A percentile compares a stretch with the other conserved stretches of the same genome.
These are phyloP conservation scores for Sprattus sprattus DNA, from an alignment of 2,113 vertebrate species.

Conservation along the genomic window DNA sequence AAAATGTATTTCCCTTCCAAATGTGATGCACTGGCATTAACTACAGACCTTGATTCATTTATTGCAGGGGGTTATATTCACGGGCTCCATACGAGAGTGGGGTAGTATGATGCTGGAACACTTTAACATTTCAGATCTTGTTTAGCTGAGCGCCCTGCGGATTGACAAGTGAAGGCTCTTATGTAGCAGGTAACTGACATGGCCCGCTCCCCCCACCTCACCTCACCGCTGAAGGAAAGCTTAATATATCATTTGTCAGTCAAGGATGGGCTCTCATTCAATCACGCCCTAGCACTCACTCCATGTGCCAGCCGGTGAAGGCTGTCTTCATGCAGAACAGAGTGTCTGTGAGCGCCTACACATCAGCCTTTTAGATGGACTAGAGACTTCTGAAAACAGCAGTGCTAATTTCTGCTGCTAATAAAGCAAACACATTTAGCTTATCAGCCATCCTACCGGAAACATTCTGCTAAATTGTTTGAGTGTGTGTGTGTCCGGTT, in stretches of 20 bases:
- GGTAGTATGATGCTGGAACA: conserved; percentile 62
- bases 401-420: conserved; percentile 27
- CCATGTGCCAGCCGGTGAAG: conserved; percentile 56
- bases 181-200: conserved; percentile 76
- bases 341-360: conserved; percentile 45
- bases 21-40: conserved; percentile 68
- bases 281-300: conserved; percentile 66
- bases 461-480: background rate
- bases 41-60: conserved; percentile 69
- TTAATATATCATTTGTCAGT: conserved; percentile 80
- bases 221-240: conserved; percentile 69
- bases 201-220: conserved; percentile 55
- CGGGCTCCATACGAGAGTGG: conserved; percentile 61
- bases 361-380: conserved; percentile 35
- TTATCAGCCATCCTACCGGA: background rate
- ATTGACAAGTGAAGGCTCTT: conserved; percentile 74
- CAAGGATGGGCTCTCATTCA: conserved; percentile 75
- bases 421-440: conserved; percentile 24
- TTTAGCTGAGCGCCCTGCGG: conserved; percentile 71
- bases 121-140: conserved; percentile 77
- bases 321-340: conserved; percentile 65
- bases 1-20: conserved; percentile 68
- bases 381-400: conserved; percentile 44
- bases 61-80: conserved; percentile 64
- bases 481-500: background rate